Evolutionary conservation across 1,140 invertebrate genomes (phyloP).

Genomic region (Ceratina australensis): DNA sequence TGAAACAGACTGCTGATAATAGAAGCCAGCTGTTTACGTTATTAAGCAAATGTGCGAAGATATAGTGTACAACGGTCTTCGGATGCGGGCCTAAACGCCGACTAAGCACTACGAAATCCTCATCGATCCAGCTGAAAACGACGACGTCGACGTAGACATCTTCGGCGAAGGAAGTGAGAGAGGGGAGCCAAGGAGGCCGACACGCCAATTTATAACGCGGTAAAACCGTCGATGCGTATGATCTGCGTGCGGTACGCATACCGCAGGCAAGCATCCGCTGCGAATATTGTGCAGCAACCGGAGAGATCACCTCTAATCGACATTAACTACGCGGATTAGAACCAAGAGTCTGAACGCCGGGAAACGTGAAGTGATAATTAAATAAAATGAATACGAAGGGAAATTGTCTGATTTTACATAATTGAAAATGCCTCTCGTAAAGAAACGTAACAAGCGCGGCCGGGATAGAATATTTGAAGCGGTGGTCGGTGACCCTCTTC

Average conservation of each 20-base stretch:
- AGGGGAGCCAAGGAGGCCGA: constrained; percentile 69
- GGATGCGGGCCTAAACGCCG: constrained; percentile 74
- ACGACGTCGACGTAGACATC: constrained; percentile 59
- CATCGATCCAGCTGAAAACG: constrained; percentile 68
- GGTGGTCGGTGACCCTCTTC: constrained; percentile 1
- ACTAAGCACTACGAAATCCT: constrained; percentile 73
- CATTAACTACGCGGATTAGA: no score
- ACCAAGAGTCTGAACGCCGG: no score
- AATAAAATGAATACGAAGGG: no score
- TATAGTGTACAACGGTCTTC: constrained; percentile 58
- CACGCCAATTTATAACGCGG: constrained; percentile 74
- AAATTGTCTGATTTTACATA: no score
- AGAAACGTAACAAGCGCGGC: no score
- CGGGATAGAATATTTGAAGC: constrained; percentile 8
- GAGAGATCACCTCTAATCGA: no score
- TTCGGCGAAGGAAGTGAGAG: constrained; percentile 38
- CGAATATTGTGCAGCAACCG: background rate
- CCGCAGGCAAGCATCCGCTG: constrained; percentile 16
- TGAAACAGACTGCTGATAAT: constrained; percentile 42
- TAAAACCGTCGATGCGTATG: constrained; percentile 72
- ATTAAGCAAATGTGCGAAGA: constrained; percentile 73
- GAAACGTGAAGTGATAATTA: no score
- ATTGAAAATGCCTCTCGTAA: no score
- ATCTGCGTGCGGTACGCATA: constrained; percentile 64
- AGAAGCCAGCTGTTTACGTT: constrained; percentile 68